phyloP scores from a whole-genome alignment of 1,140 invertebrate species.

The Oreohelix idahoensis region DNA sequence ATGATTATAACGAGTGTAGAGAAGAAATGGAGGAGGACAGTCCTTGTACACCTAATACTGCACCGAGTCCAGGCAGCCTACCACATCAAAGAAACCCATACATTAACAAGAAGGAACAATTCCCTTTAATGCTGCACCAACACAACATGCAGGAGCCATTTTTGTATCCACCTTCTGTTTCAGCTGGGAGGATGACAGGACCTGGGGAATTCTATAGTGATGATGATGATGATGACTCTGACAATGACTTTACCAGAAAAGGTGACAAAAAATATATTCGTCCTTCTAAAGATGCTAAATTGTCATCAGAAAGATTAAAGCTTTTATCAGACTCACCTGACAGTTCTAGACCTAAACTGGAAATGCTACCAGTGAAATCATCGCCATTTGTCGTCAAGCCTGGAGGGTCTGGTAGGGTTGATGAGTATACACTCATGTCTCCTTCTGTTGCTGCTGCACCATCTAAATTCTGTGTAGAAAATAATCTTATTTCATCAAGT shows the following conservation, averaged over 20 bases:
- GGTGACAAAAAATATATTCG: background rate
- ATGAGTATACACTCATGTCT: background rate
- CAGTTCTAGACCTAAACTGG: background rate
- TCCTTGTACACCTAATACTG: background rate
- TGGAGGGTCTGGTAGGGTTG: background rate
- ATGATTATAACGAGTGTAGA: slow-evolving; percentile 20
- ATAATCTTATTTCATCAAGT: background rate
- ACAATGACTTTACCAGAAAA: background rate
- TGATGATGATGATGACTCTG: background rate
- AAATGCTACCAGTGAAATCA: background rate
- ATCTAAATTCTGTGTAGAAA: background rate
- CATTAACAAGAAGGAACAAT: background rate
- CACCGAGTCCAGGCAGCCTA: background rate
- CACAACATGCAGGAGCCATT: background rate
- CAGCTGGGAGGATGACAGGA: background rate
- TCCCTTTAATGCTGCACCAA: background rate
- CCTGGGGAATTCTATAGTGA: background rate
- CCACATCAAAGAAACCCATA: background rate
- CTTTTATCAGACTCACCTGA: background rate
- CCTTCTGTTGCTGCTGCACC: no score
- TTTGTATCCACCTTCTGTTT: slow-evolving; percentile 6
- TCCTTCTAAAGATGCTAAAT: background rate
- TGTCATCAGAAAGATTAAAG: slow-evolving; percentile 12
- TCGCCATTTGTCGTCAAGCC: background rate
- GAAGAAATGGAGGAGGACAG: background rate